Evolutionary conservation across 2,113 vertebrate species (phyloP).

Genomic region (Eublepharis macularius): DNA sequence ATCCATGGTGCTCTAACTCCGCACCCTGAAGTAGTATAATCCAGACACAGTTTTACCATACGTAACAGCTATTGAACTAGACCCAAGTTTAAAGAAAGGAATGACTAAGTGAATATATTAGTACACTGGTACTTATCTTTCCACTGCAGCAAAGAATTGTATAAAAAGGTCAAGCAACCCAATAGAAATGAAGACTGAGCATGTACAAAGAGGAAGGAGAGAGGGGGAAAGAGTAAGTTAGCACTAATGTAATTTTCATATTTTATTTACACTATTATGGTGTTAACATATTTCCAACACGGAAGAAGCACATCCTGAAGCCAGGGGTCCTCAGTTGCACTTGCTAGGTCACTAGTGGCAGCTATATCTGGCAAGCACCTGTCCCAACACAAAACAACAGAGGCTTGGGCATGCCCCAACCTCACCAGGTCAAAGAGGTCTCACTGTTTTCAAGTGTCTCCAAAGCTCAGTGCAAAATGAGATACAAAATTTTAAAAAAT

Average conservation of each 20-base stretch:
- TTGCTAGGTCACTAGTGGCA: neutral
- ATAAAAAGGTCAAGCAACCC: neutral
- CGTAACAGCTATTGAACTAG: neutral
- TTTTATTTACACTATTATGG: neutral
- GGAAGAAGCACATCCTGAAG: too few relatives aligned
- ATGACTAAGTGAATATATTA: neutral
- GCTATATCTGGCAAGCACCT: too few relatives aligned
- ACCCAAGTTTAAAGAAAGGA: neutral
- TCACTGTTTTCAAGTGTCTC: neutral
- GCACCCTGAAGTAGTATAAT: neutral
- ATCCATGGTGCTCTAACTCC: neutral
- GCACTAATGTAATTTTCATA: too few relatives aligned
- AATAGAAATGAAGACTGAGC: neutral
- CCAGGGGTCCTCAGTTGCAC: neutral
- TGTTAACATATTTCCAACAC: neutral
- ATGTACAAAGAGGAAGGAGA: neutral
- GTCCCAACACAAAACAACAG: neutral
- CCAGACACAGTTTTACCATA: neutral
- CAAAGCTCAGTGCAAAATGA: neutral
- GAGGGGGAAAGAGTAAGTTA: neutral
- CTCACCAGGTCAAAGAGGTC: neutral
- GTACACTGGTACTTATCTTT: conserved; percentile 34
- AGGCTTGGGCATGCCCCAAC: neutral
- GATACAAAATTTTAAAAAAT: too few relatives aligned
- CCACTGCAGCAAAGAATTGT: conserved; percentile 41